Evolutionary conservation across 1,140 invertebrate species (phyloP).

Genomic region (Pseudomyrmex dendroicus): DNA sequence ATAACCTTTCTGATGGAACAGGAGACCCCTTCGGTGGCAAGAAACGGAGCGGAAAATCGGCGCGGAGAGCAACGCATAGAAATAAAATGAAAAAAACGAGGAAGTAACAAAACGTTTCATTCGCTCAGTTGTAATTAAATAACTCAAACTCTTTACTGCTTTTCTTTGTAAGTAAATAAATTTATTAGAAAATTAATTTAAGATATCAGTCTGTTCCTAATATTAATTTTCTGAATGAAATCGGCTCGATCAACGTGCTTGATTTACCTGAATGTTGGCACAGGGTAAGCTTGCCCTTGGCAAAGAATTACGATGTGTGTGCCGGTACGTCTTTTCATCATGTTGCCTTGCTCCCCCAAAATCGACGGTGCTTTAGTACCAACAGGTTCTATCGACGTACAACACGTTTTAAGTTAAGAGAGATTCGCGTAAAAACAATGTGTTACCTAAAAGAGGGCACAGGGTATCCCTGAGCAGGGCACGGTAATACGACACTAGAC

Average conservation of each 20-base stretch:
- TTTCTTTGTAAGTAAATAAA: neutral
- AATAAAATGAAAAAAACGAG: slow-evolving; percentile 17
- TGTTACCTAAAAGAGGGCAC: slow-evolving; percentile 80
- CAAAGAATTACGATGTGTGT: slow-evolving; percentile 91
- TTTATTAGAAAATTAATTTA: too few relatives aligned
- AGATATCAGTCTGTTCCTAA: too few relatives aligned
- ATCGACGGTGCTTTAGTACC: slow-evolving; percentile 90
- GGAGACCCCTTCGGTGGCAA: slow-evolving; percentile 51
- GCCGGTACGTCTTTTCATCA: slow-evolving; percentile 82
- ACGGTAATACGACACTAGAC: slow-evolving; percentile 77
- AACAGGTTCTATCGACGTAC: slow-evolving; percentile 88
- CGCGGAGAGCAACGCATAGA: slow-evolving; percentile 18
- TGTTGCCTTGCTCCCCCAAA: slow-evolving; percentile 85
- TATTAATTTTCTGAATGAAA: too few relatives aligned
- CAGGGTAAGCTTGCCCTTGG: slow-evolving; percentile 91
- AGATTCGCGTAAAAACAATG: slow-evolving; percentile 10
- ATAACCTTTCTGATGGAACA: slow-evolving; percentile 47
- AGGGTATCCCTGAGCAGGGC: slow-evolving; percentile 82
- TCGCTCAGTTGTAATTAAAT: neutral
- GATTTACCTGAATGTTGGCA: slow-evolving; percentile 89
- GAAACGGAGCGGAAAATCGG: slow-evolving; percentile 45
- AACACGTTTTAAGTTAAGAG: slow-evolving; percentile 41
- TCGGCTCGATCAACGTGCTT: too few relatives aligned
- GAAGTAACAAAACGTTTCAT: slow-evolving; percentile 29
- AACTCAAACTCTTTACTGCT: neutral